phyloP scores from a whole-genome alignment of 2,113 vertebrate genomes.

The Syngnathus floridae region DNA sequence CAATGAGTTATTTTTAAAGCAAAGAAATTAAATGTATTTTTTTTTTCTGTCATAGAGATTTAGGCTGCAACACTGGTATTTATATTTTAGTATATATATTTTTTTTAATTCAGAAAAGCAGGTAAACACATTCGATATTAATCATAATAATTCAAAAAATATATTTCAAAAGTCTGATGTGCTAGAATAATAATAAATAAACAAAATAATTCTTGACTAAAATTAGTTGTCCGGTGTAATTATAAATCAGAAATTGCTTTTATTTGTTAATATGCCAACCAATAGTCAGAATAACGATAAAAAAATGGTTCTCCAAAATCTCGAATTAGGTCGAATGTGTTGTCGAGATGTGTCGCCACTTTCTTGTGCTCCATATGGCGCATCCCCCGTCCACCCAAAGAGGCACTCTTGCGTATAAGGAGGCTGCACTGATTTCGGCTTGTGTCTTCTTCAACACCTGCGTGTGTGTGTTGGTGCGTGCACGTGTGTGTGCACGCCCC shows the following conservation, averaged over 20 bases:
- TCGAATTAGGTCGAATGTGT: background rate
- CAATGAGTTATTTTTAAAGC: background rate
- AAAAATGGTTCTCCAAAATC: background rate
- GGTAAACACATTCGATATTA: background rate
- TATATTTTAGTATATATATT: too few relatives aligned
- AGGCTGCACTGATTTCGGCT: slow-evolving; percentile 49
- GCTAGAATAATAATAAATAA: too few relatives aligned
- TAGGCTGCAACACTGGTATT: background rate
- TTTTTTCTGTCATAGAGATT: background rate
- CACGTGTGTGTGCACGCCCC: slow-evolving; percentile 41
- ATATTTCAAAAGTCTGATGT: background rate
- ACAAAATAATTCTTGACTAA: background rate
- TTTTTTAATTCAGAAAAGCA: background rate
- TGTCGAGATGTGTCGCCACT: background rate
- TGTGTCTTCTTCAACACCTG: slow-evolving; percentile 36
- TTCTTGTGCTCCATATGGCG: background rate
- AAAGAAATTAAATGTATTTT: background rate
- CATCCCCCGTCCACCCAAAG: slow-evolving; percentile 8
- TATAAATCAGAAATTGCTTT: too few relatives aligned
- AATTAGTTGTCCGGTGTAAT: background rate
- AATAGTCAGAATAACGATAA: background rate
- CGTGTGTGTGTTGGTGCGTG: slow-evolving; percentile 21
- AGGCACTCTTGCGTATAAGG: slow-evolving; percentile 41
- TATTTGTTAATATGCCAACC: too few relatives aligned
- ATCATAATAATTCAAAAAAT: background rate